Base-by-base conservation (phyloP, 1,140 invertebrate species). In the Drosophila tsacasi region DNA sequence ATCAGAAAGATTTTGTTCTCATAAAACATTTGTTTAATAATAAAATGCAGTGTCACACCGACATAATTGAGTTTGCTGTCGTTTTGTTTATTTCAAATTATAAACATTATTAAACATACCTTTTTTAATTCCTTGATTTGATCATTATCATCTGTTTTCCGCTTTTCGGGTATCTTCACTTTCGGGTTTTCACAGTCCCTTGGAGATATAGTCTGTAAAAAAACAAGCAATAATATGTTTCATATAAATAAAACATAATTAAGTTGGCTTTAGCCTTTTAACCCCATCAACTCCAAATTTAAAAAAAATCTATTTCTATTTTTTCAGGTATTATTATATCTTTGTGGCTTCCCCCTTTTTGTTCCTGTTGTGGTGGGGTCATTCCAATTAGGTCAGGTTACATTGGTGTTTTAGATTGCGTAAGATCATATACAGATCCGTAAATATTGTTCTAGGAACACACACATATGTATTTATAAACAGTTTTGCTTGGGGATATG, bases 61-160 rank as follows among this genome's bases (percentile, higher is more conserved):
- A 4, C 25, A n/a, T 27, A 12, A 19, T 52, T 2, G 3, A 0
- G 2, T 19, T 15, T 2, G 5, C 2, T 30, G 3, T n/a, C 2
- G 7, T 44, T 19, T 27, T 23, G 8, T 46, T 19, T 19, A 19
- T 15, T 15, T 32, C 7, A 40, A n/a, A 44, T 10, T 39, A 23
- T 12, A 52, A 15, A 7, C n/a, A 63, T 42, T 50, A 19, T 3
- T 63, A 8, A 21, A 39, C 49, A 93, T 93, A 96, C 95, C 95
- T 96, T 96, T 93, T 96, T 96, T 63, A 96, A 94, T 93, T 96
- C 95, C 80, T 96, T 96, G 37, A 95, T 94, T 84, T 96, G 95
- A 3, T 94, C 94, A 12, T 46, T 79, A 58, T 93, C 87, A 58
- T 96, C 95, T 6, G 95, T 95, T 94, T 96, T 96, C 67, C 95